These are phyloP conservation scores for Zhuqinia jingwanae DNA, from an alignment of 2,888 invertebrate species.

Conservation along the genomic window DNA sequence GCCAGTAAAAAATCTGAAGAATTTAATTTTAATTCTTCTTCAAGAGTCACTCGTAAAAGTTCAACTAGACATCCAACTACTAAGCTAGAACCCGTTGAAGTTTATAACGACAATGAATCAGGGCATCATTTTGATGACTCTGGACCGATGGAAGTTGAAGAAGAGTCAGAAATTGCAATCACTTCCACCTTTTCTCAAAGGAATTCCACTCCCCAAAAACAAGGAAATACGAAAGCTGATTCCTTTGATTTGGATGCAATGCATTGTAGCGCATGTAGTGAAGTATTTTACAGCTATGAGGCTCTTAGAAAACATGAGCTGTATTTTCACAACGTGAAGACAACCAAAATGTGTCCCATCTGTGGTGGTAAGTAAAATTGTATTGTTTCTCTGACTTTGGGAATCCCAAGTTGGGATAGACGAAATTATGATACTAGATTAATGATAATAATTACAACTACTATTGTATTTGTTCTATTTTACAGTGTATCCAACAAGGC, in stretches of 20 bases:
- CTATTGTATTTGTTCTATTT: not conserved
- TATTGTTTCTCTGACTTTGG: too few relatives aligned
- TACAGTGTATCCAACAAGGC: constrained; percentile 48
- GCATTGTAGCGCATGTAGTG: constrained; percentile 57
- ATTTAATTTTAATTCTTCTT: not conserved
- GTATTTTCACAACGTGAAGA: constrained; percentile 60
- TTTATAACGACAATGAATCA: constrained; percentile 30
- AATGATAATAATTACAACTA: too few relatives aligned
- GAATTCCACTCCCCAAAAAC: not conserved
- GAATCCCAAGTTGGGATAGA: too few relatives aligned
- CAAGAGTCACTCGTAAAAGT: constrained; percentile 2
- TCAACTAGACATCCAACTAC: not conserved
- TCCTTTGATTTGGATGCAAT: constrained; percentile 24
- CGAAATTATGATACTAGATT: too few relatives aligned
- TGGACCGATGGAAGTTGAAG: constrained; percentile 39
- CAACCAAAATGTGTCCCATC: constrained; percentile 62
- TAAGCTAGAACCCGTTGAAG: constrained; percentile 28
- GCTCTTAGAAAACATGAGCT: constrained; percentile 59
- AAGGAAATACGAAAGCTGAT: not conserved
- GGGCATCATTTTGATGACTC: constrained; percentile 48
- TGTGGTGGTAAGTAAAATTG: constrained; percentile 54
- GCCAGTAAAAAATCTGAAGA: not conserved
- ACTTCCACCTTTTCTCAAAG: constrained; percentile 60
- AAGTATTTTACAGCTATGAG: constrained; percentile 57
- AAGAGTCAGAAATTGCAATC: constrained; percentile 45